These are phyloP conservation scores for Scolopax rusticola DNA, from an alignment of 2,797 vertebrate genomes.

Conservation along the genomic window DNA sequence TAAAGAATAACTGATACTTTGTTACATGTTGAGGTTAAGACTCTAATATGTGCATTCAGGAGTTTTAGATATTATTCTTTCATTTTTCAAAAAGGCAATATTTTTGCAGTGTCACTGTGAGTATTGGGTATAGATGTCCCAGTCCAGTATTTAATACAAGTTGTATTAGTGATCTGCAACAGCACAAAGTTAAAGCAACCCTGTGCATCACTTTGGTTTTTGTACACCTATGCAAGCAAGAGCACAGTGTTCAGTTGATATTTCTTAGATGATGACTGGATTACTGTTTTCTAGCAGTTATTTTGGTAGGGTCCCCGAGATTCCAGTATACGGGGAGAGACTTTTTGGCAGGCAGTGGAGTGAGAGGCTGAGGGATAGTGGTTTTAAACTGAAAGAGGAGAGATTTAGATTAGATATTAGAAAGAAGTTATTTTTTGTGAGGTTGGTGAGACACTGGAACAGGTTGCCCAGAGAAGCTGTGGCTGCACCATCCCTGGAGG, in stretches of 20 bases:
- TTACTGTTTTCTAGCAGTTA: neutral
- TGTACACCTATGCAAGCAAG: neutral
- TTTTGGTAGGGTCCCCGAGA: neutral
- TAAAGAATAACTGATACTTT: neutral
- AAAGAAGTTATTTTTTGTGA: too few relatives aligned
- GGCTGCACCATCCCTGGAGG: too few relatives aligned
- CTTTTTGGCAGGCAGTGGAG: too few relatives aligned
- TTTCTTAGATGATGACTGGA: neutral
- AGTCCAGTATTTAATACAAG: neutral
- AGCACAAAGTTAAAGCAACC: neutral
- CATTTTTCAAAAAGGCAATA: neutral
- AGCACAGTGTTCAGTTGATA: neutral
- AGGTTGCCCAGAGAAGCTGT: too few relatives aligned
- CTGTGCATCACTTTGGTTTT: neutral
- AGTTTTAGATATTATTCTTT: neutral
- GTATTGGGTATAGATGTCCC: neutral
- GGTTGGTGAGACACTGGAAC: too few relatives aligned
- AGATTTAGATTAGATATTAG: too few relatives aligned
- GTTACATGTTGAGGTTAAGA: neutral
- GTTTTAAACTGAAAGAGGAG: too few relatives aligned
- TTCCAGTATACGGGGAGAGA: neutral
- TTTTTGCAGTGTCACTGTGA: neutral
- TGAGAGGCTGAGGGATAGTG: too few relatives aligned
- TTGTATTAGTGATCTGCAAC: neutral
- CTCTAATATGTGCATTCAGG: neutral